A percentile compares a stretch with the other conserved stretches of the same genome.
Evolutionary conservation across 2,113 vertebrate species (phyloP).

Genomic region (Mesembrinibis cayennensis): DNA sequence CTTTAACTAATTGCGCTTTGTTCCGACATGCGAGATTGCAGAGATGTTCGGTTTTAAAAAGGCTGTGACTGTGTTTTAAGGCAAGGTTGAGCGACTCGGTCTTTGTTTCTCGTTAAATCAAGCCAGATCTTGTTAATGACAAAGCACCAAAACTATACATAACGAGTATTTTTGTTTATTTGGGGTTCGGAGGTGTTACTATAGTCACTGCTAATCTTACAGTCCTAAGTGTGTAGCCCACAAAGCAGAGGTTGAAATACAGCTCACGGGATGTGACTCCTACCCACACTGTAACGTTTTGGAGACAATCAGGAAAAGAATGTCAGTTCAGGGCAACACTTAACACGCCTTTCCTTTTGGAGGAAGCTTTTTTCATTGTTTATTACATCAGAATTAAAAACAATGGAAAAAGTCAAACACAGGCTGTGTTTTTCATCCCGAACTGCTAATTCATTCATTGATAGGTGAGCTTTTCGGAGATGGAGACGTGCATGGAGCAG

Average conservation of each 20-base stretch:
- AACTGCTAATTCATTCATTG: background rate
- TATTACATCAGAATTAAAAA: background rate
- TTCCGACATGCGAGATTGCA: rapidly evolving
- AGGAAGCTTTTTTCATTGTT: background rate
- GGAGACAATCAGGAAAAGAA: background rate
- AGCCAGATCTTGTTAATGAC: background rate
- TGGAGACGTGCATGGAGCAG: background rate
- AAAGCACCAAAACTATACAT: background rate
- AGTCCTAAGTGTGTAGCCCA: background rate
- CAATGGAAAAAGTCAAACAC: background rate
- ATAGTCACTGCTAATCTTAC: background rate
- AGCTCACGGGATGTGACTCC: background rate
- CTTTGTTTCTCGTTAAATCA: background rate
- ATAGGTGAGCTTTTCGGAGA: background rate
- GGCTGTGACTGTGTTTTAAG: background rate
- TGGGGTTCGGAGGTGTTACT: background rate
- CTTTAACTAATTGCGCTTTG: rapidly evolving
- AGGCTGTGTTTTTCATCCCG: background rate
- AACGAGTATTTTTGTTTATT: background rate
- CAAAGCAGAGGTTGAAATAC: background rate
- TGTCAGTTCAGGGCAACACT: background rate
- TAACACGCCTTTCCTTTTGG: background rate
- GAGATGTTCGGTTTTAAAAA: background rate
- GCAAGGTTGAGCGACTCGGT: background rate
- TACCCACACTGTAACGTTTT: rapidly evolving